Conservation (phyloP, 2,797 vertebrate species). For the Prunella strophiata region DNA sequence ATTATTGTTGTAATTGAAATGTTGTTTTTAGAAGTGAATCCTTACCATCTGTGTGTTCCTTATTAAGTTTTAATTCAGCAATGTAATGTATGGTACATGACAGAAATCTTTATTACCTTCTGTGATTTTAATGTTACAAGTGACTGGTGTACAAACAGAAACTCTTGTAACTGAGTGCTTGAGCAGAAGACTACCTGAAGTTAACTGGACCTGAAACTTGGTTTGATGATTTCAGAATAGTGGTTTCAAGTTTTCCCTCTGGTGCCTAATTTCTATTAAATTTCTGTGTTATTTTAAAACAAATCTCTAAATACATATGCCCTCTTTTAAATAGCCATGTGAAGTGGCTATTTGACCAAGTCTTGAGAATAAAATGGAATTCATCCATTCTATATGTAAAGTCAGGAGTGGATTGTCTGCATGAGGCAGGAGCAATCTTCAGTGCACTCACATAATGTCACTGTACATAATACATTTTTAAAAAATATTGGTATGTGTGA, state of each 20-base stretch:
- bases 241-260: not conserved
- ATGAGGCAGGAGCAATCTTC: not conserved
- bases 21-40: not conserved
- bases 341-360: not conserved
- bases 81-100: not conserved
- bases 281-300: not conserved
- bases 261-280: not conserved
- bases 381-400: not conserved
- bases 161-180: not conserved
- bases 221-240: not conserved
- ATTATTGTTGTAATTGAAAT: not conserved
- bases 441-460: not conserved
- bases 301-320: not conserved
- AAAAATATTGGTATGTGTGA: not conserved
- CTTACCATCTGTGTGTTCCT: not conserved
- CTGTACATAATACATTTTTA: accelerated
- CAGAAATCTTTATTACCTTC: not conserved
- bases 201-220: not conserved
- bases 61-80: not conserved
- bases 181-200: not conserved
- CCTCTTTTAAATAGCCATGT: not conserved
- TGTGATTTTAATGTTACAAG: not conserved
- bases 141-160: not conserved
- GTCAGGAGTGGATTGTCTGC: not conserved
- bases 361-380: not conserved